Evolutionary conservation across 2,888 invertebrate genomes (phyloP).

Genomic region (Zaprionus obscuricornis): DNA sequence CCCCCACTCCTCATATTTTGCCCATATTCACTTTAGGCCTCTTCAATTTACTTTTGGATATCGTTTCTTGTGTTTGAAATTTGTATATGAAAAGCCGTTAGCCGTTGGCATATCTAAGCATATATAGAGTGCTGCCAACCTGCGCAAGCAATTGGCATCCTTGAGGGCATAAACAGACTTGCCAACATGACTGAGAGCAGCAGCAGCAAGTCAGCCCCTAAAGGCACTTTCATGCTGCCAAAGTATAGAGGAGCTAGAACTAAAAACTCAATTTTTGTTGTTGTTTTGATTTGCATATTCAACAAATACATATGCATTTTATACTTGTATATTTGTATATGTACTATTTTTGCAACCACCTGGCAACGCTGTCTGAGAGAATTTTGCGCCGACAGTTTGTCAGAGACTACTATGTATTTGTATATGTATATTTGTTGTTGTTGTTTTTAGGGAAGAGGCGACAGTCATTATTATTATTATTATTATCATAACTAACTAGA

Average conservation of each 20-base stretch:
- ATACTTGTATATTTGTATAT: slow-evolving; percentile 10
- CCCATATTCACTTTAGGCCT: too few species aligned
- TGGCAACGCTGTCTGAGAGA: slow-evolving; percentile 39
- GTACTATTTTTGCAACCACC: slow-evolving; percentile 32
- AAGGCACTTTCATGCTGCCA: background rate
- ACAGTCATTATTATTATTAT: slow-evolving; percentile 38
- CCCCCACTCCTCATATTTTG: too few species aligned
- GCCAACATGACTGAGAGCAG: slow-evolving; percentile 42
- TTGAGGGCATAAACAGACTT: slow-evolving; percentile 41
- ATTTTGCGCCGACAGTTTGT: slow-evolving; percentile 12
- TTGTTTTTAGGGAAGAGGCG: slow-evolving; percentile 14
- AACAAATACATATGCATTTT: slow-evolving; percentile 9
- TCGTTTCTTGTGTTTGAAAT: slow-evolving; percentile 37
- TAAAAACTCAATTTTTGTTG: too few species aligned
- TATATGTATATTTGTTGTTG: too few species aligned
- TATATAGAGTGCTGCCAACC: slow-evolving; percentile 60
- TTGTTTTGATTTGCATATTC: slow-evolving; percentile 53
- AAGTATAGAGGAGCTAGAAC: slow-evolving; percentile 24
- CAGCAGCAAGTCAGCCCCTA: background rate
- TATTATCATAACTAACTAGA: slow-evolving; percentile 69
- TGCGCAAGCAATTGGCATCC: slow-evolving; percentile 71
- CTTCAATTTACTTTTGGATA: too few species aligned
- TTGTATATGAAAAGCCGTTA: slow-evolving; percentile 65
- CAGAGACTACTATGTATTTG: too few species aligned
- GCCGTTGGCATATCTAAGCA: slow-evolving; percentile 38